phyloP scores from a whole-genome alignment of 2,113 vertebrate genomes.

The Scopus umbretta region DNA sequence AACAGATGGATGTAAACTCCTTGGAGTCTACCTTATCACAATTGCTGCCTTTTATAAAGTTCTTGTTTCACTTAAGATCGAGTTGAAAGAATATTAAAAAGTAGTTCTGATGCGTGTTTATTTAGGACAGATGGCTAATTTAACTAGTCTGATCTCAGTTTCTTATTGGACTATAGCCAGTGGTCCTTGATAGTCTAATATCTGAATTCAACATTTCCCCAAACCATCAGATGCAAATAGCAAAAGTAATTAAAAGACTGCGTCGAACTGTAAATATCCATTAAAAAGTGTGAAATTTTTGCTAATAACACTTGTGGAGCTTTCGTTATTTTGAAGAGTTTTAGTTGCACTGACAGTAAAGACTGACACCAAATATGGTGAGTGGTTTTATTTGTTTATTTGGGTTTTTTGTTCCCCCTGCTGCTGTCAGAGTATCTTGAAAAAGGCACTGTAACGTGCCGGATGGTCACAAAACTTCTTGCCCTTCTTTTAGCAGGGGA shows the following conservation, averaged over 20 bases:
- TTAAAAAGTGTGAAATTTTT: neutral
- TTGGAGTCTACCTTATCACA: neutral
- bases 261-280: conserved; percentile 29
- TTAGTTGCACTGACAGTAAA: conserved; percentile 36
- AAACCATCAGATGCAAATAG: neutral
- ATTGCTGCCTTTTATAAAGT: neutral
- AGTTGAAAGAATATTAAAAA: neutral
- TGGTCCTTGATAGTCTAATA: neutral
- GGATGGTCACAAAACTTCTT: conserved; percentile 13
- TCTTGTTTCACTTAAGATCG: neutral
- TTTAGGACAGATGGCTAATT: conserved; percentile 2
- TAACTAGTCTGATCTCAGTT: neutral
- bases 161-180: neutral
- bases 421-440: conserved; percentile 15
- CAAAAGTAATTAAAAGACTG: conserved; percentile 52
- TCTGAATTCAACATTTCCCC: conserved; percentile 8
- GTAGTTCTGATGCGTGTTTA: neutral
- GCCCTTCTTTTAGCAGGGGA: neutral
- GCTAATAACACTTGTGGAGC: neutral
- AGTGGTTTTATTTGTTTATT: conserved; percentile 50
- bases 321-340: conserved; percentile 24
- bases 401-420: neutral
- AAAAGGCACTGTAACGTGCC: neutral
- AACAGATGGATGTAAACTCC: neutral
- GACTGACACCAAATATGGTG: conserved; percentile 40